These are phyloP conservation scores for Cheilosia vulpina DNA, from an alignment of 2,888 invertebrate genomes.

Conservation along the genomic window DNA sequence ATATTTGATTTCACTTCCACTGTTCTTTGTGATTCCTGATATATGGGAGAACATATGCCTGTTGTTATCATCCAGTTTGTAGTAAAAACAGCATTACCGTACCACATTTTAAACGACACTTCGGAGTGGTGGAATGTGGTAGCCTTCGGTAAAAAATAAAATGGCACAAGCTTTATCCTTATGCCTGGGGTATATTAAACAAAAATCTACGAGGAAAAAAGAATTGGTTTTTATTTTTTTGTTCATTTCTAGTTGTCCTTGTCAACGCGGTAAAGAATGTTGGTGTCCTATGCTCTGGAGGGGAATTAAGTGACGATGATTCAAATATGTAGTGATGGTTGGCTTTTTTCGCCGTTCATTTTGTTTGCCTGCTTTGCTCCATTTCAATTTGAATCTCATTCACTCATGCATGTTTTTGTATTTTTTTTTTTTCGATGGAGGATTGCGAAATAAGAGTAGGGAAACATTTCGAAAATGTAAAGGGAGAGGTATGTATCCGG, in stretches of 20 bases:
- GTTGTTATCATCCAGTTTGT: constrained; percentile 40
- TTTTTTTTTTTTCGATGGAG: neutral
- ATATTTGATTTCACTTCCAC: constrained; percentile 41
- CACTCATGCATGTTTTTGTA: constrained; percentile 28
- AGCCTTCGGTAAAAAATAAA: too few relatives aligned
- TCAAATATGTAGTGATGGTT: constrained; percentile 44
- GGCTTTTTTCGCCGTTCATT: constrained; percentile 25
- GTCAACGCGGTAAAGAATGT: constrained; percentile 39
- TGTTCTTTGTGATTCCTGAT: neutral
- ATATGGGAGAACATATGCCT: constrained; percentile 27
- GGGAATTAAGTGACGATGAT: constrained; percentile 59
- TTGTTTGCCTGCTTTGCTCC: constrained; percentile 30
- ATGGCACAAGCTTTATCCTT: neutral
- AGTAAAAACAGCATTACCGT: constrained; percentile 44
- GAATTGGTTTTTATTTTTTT: neutral
- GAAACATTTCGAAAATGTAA: neutral
- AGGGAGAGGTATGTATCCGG: neutral
- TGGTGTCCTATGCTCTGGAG: constrained; percentile 16
- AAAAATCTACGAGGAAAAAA: neutral
- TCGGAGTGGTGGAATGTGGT: too few relatives aligned
- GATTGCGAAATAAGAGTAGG: neutral
- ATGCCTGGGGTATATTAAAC: constrained; percentile 20
- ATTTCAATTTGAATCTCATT: constrained; percentile 49
- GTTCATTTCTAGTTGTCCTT: constrained; percentile 13
- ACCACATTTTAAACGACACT: constrained; percentile 15